These are phyloP conservation scores for Aphidius ervi DNA, from an alignment of 1,140 invertebrate genomes.

Conservation along the genomic window DNA sequence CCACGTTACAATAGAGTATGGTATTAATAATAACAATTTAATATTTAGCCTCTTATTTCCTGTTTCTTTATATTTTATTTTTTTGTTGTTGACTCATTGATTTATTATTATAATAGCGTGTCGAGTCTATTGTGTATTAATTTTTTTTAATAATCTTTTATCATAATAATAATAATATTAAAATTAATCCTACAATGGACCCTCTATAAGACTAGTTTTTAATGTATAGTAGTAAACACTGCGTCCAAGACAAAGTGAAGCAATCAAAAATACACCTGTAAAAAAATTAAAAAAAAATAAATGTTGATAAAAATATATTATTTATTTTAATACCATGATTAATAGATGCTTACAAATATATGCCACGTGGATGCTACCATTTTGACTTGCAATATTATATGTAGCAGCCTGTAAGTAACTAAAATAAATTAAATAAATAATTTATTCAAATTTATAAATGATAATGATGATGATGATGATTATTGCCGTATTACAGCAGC, in stretches of 20 bases:
- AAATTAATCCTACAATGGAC: constrained; percentile 61
- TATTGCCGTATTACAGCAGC: constrained; percentile 72
- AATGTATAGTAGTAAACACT: constrained; percentile 85
- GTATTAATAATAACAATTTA: too few species aligned
- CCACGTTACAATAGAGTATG: too few species aligned
- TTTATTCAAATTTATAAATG: constrained; percentile 20
- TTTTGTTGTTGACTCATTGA: too few species aligned
- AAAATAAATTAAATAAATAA: constrained; percentile 15
- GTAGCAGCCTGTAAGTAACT: constrained; percentile 53
- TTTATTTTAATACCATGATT: constrained; percentile 1
- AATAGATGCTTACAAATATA: constrained; percentile 65
- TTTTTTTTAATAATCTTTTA: too few species aligned
- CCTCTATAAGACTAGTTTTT: constrained; percentile 83
- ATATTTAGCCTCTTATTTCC: too few species aligned
- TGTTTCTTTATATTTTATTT: too few species aligned
- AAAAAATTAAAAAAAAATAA: constrained; percentile 20
- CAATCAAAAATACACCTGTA: constrained; percentile 68
- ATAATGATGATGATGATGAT: constrained; percentile 1
- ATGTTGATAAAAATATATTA: too few species aligned
- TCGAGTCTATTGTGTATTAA: too few species aligned
- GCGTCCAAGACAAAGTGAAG: constrained; percentile 68
- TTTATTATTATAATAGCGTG: too few species aligned
- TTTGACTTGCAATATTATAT: constrained; percentile 50
- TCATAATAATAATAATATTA: too few species aligned
- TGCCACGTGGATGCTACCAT: constrained; percentile 76